A percentile compares a stretch with the other conserved stretches of the same genome.
phyloP scores from a whole-genome alignment of 2,113 vertebrate species.

The Mastomys coucha region DNA sequence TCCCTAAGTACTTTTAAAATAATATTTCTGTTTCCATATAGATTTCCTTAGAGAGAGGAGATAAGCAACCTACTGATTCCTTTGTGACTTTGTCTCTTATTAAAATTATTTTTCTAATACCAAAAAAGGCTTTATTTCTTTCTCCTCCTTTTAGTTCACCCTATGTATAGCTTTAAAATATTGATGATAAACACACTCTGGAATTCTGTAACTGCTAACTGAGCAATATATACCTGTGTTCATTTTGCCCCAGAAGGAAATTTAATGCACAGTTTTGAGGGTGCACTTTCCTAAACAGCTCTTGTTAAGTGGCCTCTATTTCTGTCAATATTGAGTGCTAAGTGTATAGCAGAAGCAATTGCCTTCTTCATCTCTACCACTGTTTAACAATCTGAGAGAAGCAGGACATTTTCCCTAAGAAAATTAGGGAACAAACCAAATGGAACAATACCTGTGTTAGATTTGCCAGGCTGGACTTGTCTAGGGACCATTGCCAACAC shows the following conservation, averaged over 20 bases:
- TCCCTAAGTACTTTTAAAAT: background rate
- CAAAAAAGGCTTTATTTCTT: slow-evolving; percentile 36
- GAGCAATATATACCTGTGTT: background rate
- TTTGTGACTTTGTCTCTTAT: slow-evolving; percentile 23
- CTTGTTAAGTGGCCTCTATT: background rate
- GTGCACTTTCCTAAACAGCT: background rate
- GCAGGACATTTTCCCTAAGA: background rate
- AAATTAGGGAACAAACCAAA: background rate
- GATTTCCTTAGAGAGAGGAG: background rate
- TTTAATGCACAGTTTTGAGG: background rate
- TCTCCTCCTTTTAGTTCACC: background rate
- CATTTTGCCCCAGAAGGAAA: background rate
- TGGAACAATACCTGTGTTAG: background rate
- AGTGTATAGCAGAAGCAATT: background rate
- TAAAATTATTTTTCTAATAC: slow-evolving; percentile 25
- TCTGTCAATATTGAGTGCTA: background rate
- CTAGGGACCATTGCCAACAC: background rate
- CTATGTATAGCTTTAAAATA: slow-evolving; percentile 46
- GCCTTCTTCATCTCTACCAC: background rate
- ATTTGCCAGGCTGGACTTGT: background rate
- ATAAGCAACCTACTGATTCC: background rate
- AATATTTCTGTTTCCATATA: background rate
- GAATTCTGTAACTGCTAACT: background rate
- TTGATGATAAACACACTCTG: background rate
- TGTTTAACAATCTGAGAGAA: background rate